A percentile compares a stretch with the other conserved stretches of the same genome.
phyloP scores from a whole-genome alignment of 92 coral and sea anemone genomes.

The Umimayanthus chanpuru region DNA sequence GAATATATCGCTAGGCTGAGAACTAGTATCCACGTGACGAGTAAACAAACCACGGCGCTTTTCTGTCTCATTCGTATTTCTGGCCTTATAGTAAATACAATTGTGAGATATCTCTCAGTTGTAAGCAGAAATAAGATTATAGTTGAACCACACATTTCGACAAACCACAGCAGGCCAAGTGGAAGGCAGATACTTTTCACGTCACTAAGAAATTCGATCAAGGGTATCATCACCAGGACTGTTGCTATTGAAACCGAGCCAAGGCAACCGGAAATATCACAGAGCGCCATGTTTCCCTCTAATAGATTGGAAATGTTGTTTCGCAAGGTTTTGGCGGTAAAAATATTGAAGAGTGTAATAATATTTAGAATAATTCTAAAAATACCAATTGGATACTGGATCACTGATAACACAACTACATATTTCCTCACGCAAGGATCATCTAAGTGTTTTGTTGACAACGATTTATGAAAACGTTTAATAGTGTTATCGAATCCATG shows the following conservation, averaged over 20 bases:
- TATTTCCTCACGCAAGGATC: conserved; percentile 27
- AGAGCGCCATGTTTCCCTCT: conserved; percentile 21
- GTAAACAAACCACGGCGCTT: conserved; percentile 31
- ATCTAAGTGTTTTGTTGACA: background rate
- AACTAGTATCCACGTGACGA: conserved; percentile 37
- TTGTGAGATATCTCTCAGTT: conserved; percentile 68
- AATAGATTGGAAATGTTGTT: conserved; percentile 17
- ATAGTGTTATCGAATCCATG: conserved; percentile 14
- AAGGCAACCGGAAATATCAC: conserved; percentile 21
- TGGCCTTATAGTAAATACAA: conserved; percentile 78
- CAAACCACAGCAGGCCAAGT: conserved; percentile 74
- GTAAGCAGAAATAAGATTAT: conserved; percentile 62
- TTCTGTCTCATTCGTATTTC: conserved; percentile 45
- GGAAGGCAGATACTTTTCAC: conserved; percentile 55
- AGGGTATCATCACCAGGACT: conserved; percentile 10
- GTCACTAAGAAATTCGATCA: conserved; percentile 27
- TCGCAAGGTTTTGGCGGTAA: conserved; percentile 13
- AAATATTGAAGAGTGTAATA: conserved; percentile 5
- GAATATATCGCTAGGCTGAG: conserved; percentile 64
- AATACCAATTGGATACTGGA: conserved; percentile 29
- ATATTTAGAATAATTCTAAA: background rate
- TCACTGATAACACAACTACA: background rate
- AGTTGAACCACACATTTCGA: conserved; percentile 61
- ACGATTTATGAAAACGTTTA: background rate
- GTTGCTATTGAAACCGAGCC: background rate